Evolutionary conservation across 2,797 vertebrate genomes (phyloP), one percentile per base, ranked within the genome.

Genomic region (Cirrhinus molitorella): DNA sequence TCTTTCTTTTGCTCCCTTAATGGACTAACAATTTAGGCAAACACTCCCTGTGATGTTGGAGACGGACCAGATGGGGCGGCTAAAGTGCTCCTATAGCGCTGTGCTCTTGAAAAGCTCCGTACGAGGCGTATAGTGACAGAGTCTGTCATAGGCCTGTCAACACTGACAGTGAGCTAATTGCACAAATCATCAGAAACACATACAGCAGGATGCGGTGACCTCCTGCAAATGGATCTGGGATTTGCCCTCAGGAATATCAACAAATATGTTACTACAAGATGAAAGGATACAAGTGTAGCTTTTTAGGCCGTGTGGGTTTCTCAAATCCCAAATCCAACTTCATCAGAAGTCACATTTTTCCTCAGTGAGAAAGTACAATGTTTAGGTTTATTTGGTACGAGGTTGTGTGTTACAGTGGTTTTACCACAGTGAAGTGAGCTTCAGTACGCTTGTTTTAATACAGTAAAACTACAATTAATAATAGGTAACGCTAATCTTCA

Each of bases 131-230:
- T 83, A 87, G 34, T 85, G 87, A 89, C 88, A 91, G 86, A 85
- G 72, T 84, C 85, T 91, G 81, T 88, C 85, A 85, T 25, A 86
- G 84, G 70, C 47, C 83, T 88, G 81, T 89, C 87, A 87, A 65
- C 87, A 74, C 86, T 82, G 80, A 89, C 88, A 89, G 80, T 87
- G 83, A 61, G 76, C 86, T 89, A 89, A 90, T 87, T 87, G 86
- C 87, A 87, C 84, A 82, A 84, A 88, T 87, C 86, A 87, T 88
- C 86, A 87, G 85, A 89, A 87, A 88, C 83, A 73, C 81, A 88
- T 87, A 86, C 78, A 83, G 61, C 67, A 78, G 53, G 76, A 80
- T 19, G 59, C 81, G n/a, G 59, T 85, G 85, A 85, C 86, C 88
- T 87, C 79, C 70, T 55, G 72, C 88, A 85, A 86, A 87, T 89